phyloP scores from a whole-genome alignment of 2,888 invertebrate species.

The Doris montereyensis region DNA sequence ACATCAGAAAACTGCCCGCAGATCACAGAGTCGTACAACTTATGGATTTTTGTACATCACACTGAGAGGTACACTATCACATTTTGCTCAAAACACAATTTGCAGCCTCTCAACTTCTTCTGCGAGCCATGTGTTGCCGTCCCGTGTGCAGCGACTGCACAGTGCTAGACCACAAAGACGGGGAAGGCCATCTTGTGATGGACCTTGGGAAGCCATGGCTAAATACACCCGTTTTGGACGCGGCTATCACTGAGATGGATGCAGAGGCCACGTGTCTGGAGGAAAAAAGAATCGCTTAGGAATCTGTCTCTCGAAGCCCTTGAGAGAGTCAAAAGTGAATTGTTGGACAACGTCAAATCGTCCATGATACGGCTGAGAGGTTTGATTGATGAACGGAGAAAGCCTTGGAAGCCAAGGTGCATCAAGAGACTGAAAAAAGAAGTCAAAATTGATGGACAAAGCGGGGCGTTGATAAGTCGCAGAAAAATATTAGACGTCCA shows the following conservation, averaged over 20 bases:
- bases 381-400: constrained; percentile 57
- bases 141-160: constrained; percentile 65
- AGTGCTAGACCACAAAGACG: constrained; percentile 60
- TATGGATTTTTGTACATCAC: constrained; percentile 61
- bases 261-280: constrained; percentile 51
- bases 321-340: constrained; percentile 45
- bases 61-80: constrained; percentile 59
- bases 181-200: constrained; percentile 56
- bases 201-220: constrained; percentile 59
- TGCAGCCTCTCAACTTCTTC: constrained; percentile 65
- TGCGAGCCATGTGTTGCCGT: constrained; percentile 60
- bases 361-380: constrained; percentile 55
- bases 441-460: constrained; percentile 50
- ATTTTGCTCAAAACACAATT: constrained; percentile 61
- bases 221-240: constrained; percentile 57
- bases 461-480: constrained; percentile 31
- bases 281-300: constrained; percentile 53
- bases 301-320: constrained; percentile 49
- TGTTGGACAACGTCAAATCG: constrained; percentile 55
- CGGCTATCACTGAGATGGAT: constrained; percentile 55
- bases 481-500: background rate
- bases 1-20: constrained; percentile 55
- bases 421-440: constrained; percentile 51
- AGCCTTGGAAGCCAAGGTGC: constrained; percentile 54
- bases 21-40: constrained; percentile 65